These are phyloP conservation scores for Athene cunicularia DNA, from an alignment of 2,113 vertebrate genomes.

Conservation along the genomic window DNA sequence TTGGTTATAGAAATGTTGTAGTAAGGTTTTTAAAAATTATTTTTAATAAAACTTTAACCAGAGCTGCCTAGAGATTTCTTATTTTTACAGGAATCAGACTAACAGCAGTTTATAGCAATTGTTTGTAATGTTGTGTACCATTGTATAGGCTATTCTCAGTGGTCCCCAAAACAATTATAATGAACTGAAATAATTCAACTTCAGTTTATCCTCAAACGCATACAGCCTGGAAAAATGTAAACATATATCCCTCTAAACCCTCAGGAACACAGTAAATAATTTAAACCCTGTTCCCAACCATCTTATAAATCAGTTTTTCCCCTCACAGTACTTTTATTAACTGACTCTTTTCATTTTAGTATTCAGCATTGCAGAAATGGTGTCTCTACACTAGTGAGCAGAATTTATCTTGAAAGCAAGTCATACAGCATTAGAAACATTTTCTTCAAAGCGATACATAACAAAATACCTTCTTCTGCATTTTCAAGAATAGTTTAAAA, in stretches of 20 bases:
- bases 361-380: not conserved
- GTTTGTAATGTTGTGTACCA: not conserved
- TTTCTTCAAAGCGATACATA: not conserved
- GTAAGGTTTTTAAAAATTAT: not conserved
- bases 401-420: not conserved
- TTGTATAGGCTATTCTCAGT: not conserved
- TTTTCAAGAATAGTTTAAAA: not conserved
- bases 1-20: not conserved
- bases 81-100: not conserved
- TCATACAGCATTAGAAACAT: not conserved
- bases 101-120: not conserved
- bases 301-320: not conserved
- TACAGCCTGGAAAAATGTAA: not conserved
- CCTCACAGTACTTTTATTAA: not conserved
- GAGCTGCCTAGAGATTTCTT: not conserved
- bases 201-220: not conserved
- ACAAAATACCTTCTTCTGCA: not conserved
- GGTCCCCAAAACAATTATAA: not conserved
- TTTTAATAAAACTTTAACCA: not conserved
- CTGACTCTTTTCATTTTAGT: not conserved
- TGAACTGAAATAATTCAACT: not conserved
- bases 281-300: not conserved
- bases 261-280: not conserved
- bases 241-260: not conserved
- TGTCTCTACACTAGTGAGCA: not conserved